Evolutionary conservation across 1,140 invertebrate species (phyloP).

Genomic region (Drosophila fuyamai): DNA sequence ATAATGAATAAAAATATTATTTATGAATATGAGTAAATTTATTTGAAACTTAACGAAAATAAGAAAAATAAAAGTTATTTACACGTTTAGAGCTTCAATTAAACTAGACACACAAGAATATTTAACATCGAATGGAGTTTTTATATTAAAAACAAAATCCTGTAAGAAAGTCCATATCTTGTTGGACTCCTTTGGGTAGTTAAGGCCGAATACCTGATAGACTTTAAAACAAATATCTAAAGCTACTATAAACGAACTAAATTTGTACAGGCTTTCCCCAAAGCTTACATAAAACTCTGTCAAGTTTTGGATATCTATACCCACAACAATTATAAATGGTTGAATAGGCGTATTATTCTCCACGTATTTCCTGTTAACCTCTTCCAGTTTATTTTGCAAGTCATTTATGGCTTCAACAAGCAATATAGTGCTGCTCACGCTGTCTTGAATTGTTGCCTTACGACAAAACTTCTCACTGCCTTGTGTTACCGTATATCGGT

Average conservation of each 20-base stretch:
- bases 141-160: no score
- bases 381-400: background rate
- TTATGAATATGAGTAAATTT: no score
- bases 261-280: background rate
- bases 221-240: slow-evolving; percentile 1
- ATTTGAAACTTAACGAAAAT: no score
- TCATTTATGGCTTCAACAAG: background rate
- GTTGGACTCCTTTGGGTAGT: no score
- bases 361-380: no score
- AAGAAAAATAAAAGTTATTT: no score
- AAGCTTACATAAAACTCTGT: background rate
- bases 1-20: no score
- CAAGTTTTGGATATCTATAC: background rate
- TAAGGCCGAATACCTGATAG: background rate
- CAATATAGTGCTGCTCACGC: background rate
- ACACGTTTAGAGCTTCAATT: no score
- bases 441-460: background rate
- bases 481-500: background rate
- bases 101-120: no score
- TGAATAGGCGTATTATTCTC: background rate
- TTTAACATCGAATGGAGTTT: no score
- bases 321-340: slow-evolving; percentile 4
- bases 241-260: no score
- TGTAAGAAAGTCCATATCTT: no score
- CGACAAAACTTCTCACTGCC: background rate